Evolutionary conservation across 2,888 invertebrate species (phyloP), one percentile per base, ranked within the genome.

Genomic region (Chymomyza procnemis): DNA sequence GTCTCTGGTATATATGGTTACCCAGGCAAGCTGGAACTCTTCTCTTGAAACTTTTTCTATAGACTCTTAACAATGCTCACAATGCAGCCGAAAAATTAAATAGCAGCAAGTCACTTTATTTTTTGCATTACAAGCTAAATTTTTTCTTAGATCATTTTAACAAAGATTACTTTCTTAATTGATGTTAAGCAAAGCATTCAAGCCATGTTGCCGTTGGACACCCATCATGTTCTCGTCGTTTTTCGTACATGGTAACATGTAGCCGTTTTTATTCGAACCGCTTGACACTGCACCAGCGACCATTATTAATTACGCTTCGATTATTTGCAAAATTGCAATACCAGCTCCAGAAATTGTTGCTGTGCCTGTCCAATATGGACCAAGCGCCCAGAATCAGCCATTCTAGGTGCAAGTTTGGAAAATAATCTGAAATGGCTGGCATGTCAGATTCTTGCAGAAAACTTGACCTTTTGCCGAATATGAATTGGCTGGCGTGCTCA

Each of bases 1-100:
- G 74, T 74, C 71, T 74, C 64, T 62, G 63, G 67, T 64, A 60
- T 64, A 60, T 74, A 71, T 68, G 59, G 74, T 74, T 74, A 71
- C 68, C 64, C 61, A 61, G 61, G 46, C 56, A 60, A 50, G 61
- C 57, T 19, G 34, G 58, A 66, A 58, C 59, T 66, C 54, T n/a
- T 59, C 4, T 47, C 69, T 63, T 62, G 52, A 26, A 55, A 70
- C 70, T 68, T 67, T 62, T 66, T 46, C 67, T 59, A 18, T 26
- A 56, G 26, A 14, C 3, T 30, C 56, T 26, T 26, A 56, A 56
- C 30, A 34, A 56, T 21, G 26, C 56, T 18, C n/a, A 26, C 21
- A 56, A 56, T 22, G 56, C 30, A 56, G 56, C n/a, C 56, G 41
- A 61, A 61, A 61, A 26, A 18, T 30, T 59, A 59, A 59, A 59